phyloP scores from a whole-genome alignment of 2,113 vertebrate genomes.

The Peromyscus leucopus region DNA sequence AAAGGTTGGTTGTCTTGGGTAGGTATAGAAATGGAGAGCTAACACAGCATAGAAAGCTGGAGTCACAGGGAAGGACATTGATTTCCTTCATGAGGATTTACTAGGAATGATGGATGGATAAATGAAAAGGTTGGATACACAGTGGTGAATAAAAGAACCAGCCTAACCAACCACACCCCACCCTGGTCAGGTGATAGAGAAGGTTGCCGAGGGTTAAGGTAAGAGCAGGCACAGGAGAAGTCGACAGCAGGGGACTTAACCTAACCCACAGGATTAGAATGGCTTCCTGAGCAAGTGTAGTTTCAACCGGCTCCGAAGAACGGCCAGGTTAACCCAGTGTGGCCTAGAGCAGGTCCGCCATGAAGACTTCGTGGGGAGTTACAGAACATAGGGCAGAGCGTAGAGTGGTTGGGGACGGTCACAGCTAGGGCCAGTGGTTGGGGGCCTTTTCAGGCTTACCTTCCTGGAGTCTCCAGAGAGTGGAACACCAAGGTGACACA shows the following conservation, averaged over 20 bases:
- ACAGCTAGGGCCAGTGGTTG: background rate
- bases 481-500: background rate
- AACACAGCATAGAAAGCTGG: background rate
- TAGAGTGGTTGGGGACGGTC: background rate
- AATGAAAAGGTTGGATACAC: background rate
- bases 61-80: background rate
- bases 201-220: background rate
- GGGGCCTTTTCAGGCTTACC: background rate
- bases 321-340: background rate
- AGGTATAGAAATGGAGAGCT: background rate
- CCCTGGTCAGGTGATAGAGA: background rate
- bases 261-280: background rate
- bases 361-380: background rate
- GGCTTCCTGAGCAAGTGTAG: background rate
- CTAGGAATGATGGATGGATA: too few species aligned
- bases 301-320: background rate
- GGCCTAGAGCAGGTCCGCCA: background rate
- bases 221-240: background rate
- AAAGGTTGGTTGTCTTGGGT: background rate
- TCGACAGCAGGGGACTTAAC: background rate
- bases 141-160: background rate
- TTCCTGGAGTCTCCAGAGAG: too few species aligned
- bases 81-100: background rate
- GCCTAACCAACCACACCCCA: too few species aligned
- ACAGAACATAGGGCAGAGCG: too few species aligned